These are phyloP conservation scores for Phalacrocorax carbo DNA, from an alignment of 2,113 vertebrate species.

Conservation along the genomic window DNA sequence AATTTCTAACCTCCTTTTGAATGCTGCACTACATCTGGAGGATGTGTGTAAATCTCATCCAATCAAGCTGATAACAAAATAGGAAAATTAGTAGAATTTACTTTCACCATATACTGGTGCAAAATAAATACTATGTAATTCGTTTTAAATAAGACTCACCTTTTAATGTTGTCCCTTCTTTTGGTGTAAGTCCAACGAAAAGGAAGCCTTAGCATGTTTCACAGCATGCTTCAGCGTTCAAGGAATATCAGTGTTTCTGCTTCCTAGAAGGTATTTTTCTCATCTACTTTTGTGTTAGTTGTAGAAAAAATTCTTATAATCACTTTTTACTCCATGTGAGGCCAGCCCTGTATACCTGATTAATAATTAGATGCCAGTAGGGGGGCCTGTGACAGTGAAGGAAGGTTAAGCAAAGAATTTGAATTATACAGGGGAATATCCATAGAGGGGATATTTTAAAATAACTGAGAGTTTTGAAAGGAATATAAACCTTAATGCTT, in stretches of 20 bases:
- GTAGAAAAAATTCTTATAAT: background rate
- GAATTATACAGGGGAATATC: background rate
- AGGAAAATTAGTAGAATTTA: slow-evolving; percentile 19
- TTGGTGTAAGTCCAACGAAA: background rate
- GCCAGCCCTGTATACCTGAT: background rate
- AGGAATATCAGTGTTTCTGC: background rate
- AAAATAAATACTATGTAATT: background rate
- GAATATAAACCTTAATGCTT: background rate
- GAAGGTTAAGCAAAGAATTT: background rate
- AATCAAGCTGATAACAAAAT: slow-evolving; percentile 15
- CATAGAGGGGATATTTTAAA: background rate
- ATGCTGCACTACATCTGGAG: slow-evolving; percentile 29
- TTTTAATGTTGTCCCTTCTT: background rate
- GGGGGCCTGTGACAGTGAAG: background rate
- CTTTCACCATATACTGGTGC: background rate
- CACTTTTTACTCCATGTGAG: background rate
- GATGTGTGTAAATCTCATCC: slow-evolving; percentile 3
- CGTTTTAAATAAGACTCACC: background rate
- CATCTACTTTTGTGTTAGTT: background rate
- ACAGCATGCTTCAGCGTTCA: background rate
- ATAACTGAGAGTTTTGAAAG: background rate
- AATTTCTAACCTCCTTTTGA: background rate
- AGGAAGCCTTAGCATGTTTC: background rate
- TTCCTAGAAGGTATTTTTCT: background rate
- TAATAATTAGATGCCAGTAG: background rate